A percentile compares a stretch with the other conserved stretches of the same genome.
These are phyloP conservation scores for Digitonthophagus gazella DNA, from an alignment of 2,888 invertebrate genomes.

Conservation along the genomic window DNA sequence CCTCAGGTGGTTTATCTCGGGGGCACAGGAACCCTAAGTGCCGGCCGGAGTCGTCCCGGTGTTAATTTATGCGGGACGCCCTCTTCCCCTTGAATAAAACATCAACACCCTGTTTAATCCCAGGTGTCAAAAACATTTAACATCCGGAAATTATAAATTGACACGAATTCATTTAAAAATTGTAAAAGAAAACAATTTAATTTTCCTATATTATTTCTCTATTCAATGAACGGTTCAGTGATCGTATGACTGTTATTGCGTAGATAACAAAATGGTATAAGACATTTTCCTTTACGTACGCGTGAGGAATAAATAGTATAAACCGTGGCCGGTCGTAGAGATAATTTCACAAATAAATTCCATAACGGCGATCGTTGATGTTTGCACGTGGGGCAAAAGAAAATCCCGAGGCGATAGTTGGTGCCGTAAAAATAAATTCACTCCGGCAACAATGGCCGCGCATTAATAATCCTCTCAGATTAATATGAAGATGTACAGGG, in stretches of 20 bases:
- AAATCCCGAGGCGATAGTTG: slow-evolving; percentile 3
- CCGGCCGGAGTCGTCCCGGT: slow-evolving; percentile 1
- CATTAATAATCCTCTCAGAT: slow-evolving; percentile 14
- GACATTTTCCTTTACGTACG: background rate
- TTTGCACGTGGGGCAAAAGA: background rate
- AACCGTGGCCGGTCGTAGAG: background rate
- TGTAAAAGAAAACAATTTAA: background rate
- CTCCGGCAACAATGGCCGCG: slow-evolving; percentile 11
- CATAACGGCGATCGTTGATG: background rate
- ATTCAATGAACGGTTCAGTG: background rate
- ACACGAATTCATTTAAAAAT: no score
- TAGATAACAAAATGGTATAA: background rate
- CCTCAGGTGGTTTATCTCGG: slow-evolving; percentile 14
- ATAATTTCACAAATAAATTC: background rate
- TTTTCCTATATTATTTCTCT: background rate
- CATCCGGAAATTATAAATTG: background rate
- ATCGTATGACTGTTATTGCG: background rate
- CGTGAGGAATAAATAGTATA: background rate
- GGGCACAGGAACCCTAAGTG: slow-evolving; percentile 6
- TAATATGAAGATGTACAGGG: slow-evolving; percentile 13
- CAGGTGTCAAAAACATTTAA: slow-evolving; percentile 7
- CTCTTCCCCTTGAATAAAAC: slow-evolving; percentile 15
- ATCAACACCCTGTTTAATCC: slow-evolving; percentile 9
- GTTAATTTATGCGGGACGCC: slow-evolving; percentile 14
- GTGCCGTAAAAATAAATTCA: slow-evolving; percentile 10